Percentiles rank a stretch among this genome's conserved stretches.
phyloP scores from a whole-genome alignment of 2,797 vertebrate genomes.

The Gymnoscopelus braueri region DNA sequence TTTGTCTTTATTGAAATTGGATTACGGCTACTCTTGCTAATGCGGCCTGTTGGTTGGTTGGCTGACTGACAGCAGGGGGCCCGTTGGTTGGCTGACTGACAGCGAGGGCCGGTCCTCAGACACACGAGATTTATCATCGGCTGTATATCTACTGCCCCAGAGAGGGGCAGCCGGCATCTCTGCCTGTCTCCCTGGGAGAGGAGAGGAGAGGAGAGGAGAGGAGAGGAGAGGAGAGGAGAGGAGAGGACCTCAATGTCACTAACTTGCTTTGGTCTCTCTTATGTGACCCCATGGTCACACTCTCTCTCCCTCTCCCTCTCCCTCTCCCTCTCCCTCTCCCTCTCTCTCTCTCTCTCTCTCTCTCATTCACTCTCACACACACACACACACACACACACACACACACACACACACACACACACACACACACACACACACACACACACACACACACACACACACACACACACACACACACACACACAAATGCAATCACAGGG shows the following conservation, averaged over 20 bases:
- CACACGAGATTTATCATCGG: conserved; percentile 61
- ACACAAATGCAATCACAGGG: not conserved
- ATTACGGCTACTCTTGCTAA: conserved; percentile 66
- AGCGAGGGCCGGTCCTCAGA: conserved; percentile 50
- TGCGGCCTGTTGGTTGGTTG: conserved; percentile 63
- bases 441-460: conserved; percentile 10
- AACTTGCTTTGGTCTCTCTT: not conserved
- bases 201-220: not conserved
- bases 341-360: not conserved
- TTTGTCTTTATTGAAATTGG: conserved; percentile 78
- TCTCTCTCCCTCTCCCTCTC: too few relatives aligned
- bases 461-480: conserved; percentile 6
- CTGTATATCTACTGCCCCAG: conserved; percentile 58
- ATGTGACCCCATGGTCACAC: conserved; percentile 19
- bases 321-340: too few relatives aligned
- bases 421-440: conserved; percentile 11
- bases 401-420: conserved; percentile 3
- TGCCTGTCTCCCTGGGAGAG: conserved; percentile 33
- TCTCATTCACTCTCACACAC: conserved; percentile 1
- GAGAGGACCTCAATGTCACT: not conserved
- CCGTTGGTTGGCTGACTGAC: conserved; percentile 62
- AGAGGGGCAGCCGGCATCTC: conserved; percentile 15
- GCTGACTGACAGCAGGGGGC: conserved; percentile 54
- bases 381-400: conserved; percentile 11
- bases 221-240: conserved; percentile 2